Percentiles rank a stretch among this genome's conserved stretches.
Evolutionary conservation across 2,888 invertebrate species (phyloP).

Genomic region (Volucella inanis): DNA sequence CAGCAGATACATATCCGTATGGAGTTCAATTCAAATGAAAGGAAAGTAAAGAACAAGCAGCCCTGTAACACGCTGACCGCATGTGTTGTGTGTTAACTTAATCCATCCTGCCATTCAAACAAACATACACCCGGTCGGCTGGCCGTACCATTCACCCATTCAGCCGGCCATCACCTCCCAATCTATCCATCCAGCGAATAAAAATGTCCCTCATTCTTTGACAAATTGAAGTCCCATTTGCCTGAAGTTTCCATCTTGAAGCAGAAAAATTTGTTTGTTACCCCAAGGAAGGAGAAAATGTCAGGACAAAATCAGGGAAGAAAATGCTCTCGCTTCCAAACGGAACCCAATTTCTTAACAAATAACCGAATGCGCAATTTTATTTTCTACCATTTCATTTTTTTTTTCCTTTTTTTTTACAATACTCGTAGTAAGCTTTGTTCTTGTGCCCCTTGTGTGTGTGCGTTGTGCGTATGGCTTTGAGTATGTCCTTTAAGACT

Average conservation of each 20-base stretch:
- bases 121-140: no score
- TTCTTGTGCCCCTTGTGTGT: no score
- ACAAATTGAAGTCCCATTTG: conserved; percentile 70
- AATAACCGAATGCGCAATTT: conserved; percentile 67
- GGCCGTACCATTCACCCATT: background rate
- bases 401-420: background rate
- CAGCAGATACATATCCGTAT: conserved; percentile 5
- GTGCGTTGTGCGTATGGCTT: conserved; percentile 18
- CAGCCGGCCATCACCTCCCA: background rate
- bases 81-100: conserved; percentile 70
- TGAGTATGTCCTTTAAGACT: conserved; percentile 25
- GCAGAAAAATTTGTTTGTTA: conserved; percentile 67
- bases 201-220: conserved; percentile 65
- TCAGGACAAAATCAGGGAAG: background rate
- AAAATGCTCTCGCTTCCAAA: conserved; percentile 3
- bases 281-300: conserved; percentile 28
- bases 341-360: conserved; percentile 68
- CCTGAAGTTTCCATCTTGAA: conserved; percentile 52
- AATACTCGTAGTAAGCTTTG: no score
- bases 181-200: conserved; percentile 17
- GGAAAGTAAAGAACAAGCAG: background rate
- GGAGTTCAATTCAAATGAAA: conserved; percentile 30
- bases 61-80: conserved; percentile 59
- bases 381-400: conserved; percentile 1
- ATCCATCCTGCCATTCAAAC: conserved; percentile 15